Base-by-base conservation (phyloP, 1,140 invertebrate genomes). In the Drosophila sturtevanti region DNA sequence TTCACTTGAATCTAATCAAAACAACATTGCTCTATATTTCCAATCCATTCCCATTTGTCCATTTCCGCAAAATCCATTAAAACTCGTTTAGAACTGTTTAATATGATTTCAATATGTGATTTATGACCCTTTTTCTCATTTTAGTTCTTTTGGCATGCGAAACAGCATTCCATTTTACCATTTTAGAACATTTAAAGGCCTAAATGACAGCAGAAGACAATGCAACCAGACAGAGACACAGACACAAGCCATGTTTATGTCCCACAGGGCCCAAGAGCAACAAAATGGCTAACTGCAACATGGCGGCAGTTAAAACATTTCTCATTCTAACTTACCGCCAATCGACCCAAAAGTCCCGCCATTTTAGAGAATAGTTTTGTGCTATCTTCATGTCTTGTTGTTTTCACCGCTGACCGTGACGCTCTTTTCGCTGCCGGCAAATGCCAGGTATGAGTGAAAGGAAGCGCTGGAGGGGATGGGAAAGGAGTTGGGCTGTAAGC, bases 391-490 rank as follows among this genome's bases (percentile, higher is more conserved):
- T 48, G 34, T 65, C 16, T 52, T 55, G 63, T 55, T 76, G 76
- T 67, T 76, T 61, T 56, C 72, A 63, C 78, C 70, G 80, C 80
- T 85, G 81, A 86, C 81, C 81, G 81, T 85, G 82, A 85, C 64
- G 82, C 71, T 68, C 41, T 64, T 54, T 81, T 68, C 69, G 78
- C 62, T 80, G 82, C 72, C 81, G 82, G 9, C 41, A 48, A 21
- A 18, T 21, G 41, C 9, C n/a, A n/a, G n/a, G n/a, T n/a, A n/a
- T n/a, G n/a, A n/a, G n/a, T n/a, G n/a, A n/a, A n/a, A n/a, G n/a
- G n/a, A n/a, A n/a, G n/a, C n/a, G n/a, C n/a, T n/a, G n/a, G n/a
- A n/a, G n/a, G 38, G 38, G 38, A 48, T 21, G 41, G 21, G 16
- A 9, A 10, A 10, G 3, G 2, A 1, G 41, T 14, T 14, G 38